These are phyloP conservation scores for Branchinecta sandiegonensis DNA, from an alignment of 2,888 invertebrate species.

Conservation along the genomic window DNA sequence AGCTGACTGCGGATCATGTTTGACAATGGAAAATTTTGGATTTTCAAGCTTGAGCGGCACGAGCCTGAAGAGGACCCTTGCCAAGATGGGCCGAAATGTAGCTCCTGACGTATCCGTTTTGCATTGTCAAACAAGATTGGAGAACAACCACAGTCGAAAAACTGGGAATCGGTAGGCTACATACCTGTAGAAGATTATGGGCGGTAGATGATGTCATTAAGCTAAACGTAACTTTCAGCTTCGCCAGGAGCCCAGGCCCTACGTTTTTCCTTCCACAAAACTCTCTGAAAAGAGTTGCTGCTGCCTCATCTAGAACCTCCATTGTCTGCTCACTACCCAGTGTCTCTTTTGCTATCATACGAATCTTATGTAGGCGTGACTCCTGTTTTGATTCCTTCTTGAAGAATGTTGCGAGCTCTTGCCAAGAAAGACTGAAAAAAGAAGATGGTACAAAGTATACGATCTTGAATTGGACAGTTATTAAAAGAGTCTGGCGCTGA, in stretches of 20 bases:
- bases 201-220: constrained; percentile 41
- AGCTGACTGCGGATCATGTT: too few relatives aligned
- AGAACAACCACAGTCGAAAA: too few relatives aligned
- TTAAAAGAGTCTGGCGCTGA: too few relatives aligned
- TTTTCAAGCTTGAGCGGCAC: too few relatives aligned
- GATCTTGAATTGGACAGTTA: too few relatives aligned
- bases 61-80: too few relatives aligned
- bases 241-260: constrained; percentile 43
- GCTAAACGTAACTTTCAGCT: constrained; percentile 47
- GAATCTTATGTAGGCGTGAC: neutral
- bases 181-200: constrained; percentile 45
- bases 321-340: constrained; percentile 28
- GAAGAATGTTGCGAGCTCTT: neutral
- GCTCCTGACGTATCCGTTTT: too few relatives aligned
- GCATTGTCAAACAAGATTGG: too few relatives aligned
- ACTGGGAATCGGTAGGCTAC: constrained; percentile 19
- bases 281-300: constrained; percentile 45
- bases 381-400: neutral
- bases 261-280: constrained; percentile 46
- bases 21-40: too few relatives aligned
- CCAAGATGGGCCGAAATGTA: too few relatives aligned
- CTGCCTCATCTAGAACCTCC: constrained; percentile 47
- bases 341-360: neutral
- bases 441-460: neutral
- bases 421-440: constrained; percentile 1